These are phyloP conservation scores for Trachelipus rathkii DNA, from an alignment of 1,140 invertebrate genomes.

Conservation along the genomic window DNA sequence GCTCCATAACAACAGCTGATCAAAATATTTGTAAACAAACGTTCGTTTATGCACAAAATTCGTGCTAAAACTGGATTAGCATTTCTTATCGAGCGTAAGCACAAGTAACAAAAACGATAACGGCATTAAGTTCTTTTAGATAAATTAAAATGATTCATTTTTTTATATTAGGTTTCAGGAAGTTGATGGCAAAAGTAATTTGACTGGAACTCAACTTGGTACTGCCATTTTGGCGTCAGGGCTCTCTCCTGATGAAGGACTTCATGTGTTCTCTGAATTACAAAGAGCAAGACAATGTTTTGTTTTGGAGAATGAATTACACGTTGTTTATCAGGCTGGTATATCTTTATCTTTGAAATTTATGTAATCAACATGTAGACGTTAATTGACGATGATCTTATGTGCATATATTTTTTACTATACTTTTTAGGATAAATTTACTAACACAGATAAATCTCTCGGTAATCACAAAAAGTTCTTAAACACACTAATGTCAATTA, in stretches of 20 bases:
- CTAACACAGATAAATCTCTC: too few species aligned
- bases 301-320: slow-evolving; percentile 89
- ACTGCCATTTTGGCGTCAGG: slow-evolving; percentile 88
- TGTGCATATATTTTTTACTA: not conserved
- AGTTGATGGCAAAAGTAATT: slow-evolving; percentile 46
- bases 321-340: slow-evolving; percentile 83
- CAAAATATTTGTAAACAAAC: too few species aligned
- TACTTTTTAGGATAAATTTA: slow-evolving; percentile 8
- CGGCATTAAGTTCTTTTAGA: too few species aligned
- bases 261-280: slow-evolving; percentile 83
- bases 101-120: too few species aligned
- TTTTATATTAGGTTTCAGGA: slow-evolving; percentile 22
- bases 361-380: not conserved
- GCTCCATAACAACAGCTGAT: too few species aligned
- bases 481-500: too few species aligned
- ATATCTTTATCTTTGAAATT: not conserved
- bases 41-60: too few species aligned
- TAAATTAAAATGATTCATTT: too few species aligned
- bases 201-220: slow-evolving; percentile 67
- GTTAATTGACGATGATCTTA: not conserved
- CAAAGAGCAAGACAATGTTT: slow-evolving; percentile 82
- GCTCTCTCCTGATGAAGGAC: slow-evolving; percentile 83
- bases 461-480: too few species aligned
- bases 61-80: too few species aligned
- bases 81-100: too few species aligned